Base-by-base conservation (phyloP, 2,113 vertebrate genomes). In the Labeo rohita region DNA sequence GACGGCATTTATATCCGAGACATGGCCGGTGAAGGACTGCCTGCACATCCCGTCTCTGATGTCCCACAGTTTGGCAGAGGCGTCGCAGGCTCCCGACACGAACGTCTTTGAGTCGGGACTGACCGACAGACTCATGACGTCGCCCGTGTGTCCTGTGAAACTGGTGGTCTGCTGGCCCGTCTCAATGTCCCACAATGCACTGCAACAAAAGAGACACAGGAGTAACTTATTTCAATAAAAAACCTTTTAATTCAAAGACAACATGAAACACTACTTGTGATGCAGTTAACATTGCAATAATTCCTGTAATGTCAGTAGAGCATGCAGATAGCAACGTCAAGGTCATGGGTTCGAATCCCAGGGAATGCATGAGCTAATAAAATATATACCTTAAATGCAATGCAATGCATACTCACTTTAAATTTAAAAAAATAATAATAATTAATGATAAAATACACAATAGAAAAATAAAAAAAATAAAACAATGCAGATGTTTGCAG, bases 161-260 rank as follows among this genome's bases (percentile, higher is more conserved):
- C 91, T 94, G 73, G 96, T 98, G 39, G 97, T 96, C 93, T 98
- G 98, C 89, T 99, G 98, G 66, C 96, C 98, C 0, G 98, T 99
- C 90, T 99, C 98, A 7, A 99, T 98, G 91, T 99, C 98, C 98
- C 98, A 99, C 90, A 99, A 86, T 93, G 97, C 97, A 93, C 98
- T 99, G 63, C 13, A 72, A 5, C 39, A 0, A 39, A 39, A 5
- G 39, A 39, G 39, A 39, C 3, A 39, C 3, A 39, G 39, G 28
- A 28, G 28, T 28, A 28, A 28, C 1, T 28, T 28, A 28, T 28
- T 28, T 28, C 39, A 39, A 4, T 39, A 5, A 39, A 39, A 39
- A 39, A 4, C 11, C 70, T 11, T 43, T 21, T 73, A 45, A 72
- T 47, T 21, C 4, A 45, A 47, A 49, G 4, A 28, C 15, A 10